A percentile compares a stretch with the other conserved stretches of the same genome.
Evolutionary conservation across 1,140 invertebrate species (phyloP).

Genomic region (Asobara japonica): DNA sequence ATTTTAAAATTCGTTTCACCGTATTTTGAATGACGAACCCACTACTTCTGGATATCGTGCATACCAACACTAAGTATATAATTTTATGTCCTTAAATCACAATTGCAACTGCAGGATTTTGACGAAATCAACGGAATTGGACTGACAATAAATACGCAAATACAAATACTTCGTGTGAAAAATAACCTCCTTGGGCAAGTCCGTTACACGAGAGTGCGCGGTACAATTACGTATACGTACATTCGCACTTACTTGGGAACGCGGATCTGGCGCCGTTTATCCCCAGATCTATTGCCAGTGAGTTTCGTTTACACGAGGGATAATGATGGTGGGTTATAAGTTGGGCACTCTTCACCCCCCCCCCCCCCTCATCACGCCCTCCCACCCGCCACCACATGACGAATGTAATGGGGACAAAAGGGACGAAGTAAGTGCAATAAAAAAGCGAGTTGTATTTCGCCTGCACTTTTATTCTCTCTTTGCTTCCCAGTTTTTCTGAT

Average conservation of each 20-base stretch:
- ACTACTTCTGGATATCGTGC: no score
- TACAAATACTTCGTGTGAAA: conserved; percentile 5
- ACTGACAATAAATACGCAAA: neutral
- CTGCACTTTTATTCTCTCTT: neutral
- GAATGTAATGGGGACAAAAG: conserved; percentile 9
- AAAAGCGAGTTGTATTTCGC: neutral
- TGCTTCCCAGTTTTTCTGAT: conserved; percentile 12
- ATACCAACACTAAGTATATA: neutral
- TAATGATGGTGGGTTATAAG: conserved; percentile 1
- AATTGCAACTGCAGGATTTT: neutral
- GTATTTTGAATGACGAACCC: neutral
- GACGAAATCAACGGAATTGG: neutral
- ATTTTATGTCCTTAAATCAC: neutral
- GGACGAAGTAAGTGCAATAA: neutral
- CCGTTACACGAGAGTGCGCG: conserved; percentile 22
- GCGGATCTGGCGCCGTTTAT: conserved; percentile 28
- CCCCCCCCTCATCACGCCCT: no score
- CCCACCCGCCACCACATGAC: neutral
- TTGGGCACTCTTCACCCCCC: neutral
- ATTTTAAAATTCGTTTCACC: neutral
- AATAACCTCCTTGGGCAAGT: conserved; percentile 6
- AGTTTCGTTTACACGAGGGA: conserved; percentile 15
- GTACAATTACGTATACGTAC: conserved; percentile 25
- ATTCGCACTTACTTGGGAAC: conserved; percentile 23
- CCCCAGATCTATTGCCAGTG: conserved; percentile 25